These are phyloP conservation scores for Stenchaetothrips biformis DNA, from an alignment of 2,888 invertebrate genomes.

Conservation along the genomic window DNA sequence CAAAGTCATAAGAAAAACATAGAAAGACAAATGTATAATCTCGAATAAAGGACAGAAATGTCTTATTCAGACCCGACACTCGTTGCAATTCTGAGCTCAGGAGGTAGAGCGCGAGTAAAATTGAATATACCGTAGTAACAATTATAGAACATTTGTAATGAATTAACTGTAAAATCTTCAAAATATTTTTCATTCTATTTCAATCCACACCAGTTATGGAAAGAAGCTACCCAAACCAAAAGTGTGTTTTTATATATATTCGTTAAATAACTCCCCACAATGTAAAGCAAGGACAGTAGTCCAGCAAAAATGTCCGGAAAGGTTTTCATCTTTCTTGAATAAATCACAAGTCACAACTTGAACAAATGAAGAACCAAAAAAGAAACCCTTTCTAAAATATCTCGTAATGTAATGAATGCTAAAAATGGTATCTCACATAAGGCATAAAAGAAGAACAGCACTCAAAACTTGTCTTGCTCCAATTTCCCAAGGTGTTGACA, in stretches of 20 bases:
- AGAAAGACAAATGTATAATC: constrained; percentile 11
- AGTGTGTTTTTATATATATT: too few relatives aligned
- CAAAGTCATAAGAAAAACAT: constrained; percentile 1
- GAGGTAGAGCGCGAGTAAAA: too few relatives aligned
- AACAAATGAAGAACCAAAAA: too few relatives aligned
- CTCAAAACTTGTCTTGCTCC: background rate
- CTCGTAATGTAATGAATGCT: too few relatives aligned
- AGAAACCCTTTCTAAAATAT: too few relatives aligned
- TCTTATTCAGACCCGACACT: background rate
- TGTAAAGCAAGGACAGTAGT: too few relatives aligned
- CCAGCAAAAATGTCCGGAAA: too few relatives aligned
- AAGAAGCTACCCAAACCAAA: background rate
- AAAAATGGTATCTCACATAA: background rate
- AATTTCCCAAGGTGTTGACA: too few relatives aligned
- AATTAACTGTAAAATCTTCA: background rate
- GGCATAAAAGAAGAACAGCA: background rate
- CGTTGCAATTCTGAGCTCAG: too few relatives aligned
- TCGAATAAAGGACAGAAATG: background rate
- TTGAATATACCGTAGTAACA: background rate
- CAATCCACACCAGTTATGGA: background rate
- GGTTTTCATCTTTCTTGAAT: too few relatives aligned
- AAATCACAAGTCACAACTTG: too few relatives aligned
- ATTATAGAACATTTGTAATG: background rate
- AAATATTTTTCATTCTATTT: background rate
- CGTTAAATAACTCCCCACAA: too few relatives aligned